These are phyloP conservation scores for Drosophila trapezifrons DNA, from an alignment of 1,140 invertebrate species.

Conservation along the genomic window DNA sequence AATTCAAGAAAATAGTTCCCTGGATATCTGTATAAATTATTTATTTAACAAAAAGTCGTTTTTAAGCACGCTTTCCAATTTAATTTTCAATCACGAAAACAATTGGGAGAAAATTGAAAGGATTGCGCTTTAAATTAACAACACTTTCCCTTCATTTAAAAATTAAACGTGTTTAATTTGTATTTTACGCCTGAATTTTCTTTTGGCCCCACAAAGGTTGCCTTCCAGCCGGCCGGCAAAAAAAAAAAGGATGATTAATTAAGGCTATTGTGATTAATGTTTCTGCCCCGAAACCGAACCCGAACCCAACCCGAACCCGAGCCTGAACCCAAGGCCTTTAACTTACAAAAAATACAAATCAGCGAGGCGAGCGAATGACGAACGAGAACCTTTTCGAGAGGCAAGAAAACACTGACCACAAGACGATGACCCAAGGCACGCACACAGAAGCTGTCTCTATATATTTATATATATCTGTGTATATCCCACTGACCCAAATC, in stretches of 20 bases:
- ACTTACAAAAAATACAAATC: slow-evolving; percentile 33
- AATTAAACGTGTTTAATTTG: slow-evolving; percentile 42
- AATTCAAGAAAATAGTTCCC: background rate
- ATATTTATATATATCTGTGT: slow-evolving; percentile 4
- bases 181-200: slow-evolving; percentile 47
- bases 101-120: slow-evolving; percentile 8
- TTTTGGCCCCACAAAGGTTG: slow-evolving; percentile 12
- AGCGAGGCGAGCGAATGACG: slow-evolving; percentile 26
- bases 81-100: background rate
- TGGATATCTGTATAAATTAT: no score
- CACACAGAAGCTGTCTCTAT: slow-evolving; percentile 2
- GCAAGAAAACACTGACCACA: slow-evolving; percentile 45
- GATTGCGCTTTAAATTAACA: slow-evolving; percentile 3
- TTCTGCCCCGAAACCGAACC: slow-evolving; percentile 7
- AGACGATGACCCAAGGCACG: slow-evolving; percentile 15
- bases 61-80: background rate
- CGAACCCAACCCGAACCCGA: background rate
- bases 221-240: background rate
- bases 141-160: slow-evolving; percentile 6
- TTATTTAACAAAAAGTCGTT: background rate
- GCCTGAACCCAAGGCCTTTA: slow-evolving; percentile 17
- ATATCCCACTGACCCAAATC: slow-evolving; percentile 57
- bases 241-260: slow-evolving; percentile 56
- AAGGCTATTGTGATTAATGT: slow-evolving; percentile 62
- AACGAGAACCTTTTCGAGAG: slow-evolving; percentile 36